Evolutionary conservation across 2,113 vertebrate species (phyloP).

Genomic region (Myodes glareolus): DNA sequence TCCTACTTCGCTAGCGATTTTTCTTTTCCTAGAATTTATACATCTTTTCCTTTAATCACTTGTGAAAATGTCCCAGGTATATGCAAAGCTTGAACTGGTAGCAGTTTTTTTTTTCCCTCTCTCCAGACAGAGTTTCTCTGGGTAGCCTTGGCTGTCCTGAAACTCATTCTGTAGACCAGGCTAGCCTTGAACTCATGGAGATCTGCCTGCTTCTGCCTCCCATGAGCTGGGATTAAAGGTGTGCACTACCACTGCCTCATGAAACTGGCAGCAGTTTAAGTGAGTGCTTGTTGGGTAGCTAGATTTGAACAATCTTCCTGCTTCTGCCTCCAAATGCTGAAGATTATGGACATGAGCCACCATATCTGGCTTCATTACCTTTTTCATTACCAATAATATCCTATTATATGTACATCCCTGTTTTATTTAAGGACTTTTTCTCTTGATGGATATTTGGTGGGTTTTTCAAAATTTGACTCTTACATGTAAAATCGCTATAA

Average conservation of each 20-base stretch:
- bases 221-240: background rate
- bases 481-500: background rate
- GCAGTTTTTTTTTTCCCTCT: background rate
- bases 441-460: background rate
- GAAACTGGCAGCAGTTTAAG: background rate
- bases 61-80: background rate
- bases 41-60: background rate
- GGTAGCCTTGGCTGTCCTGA: background rate
- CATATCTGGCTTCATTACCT: background rate
- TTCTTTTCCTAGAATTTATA: background rate
- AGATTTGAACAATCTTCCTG: background rate
- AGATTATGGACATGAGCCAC: background rate
- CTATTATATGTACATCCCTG: background rate
- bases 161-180: background rate
- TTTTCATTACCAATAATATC: background rate
- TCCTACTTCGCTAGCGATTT: background rate
- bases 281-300: background rate
- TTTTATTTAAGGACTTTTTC: background rate
- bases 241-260: accelerated
- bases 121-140: background rate
- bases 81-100: background rate
- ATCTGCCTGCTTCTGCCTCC: background rate
- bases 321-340: background rate
- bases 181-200: background rate
- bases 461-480: background rate